Evolutionary conservation across 2,888 invertebrate species (phyloP).

Genomic region (Adelphocoris suturalis): DNA sequence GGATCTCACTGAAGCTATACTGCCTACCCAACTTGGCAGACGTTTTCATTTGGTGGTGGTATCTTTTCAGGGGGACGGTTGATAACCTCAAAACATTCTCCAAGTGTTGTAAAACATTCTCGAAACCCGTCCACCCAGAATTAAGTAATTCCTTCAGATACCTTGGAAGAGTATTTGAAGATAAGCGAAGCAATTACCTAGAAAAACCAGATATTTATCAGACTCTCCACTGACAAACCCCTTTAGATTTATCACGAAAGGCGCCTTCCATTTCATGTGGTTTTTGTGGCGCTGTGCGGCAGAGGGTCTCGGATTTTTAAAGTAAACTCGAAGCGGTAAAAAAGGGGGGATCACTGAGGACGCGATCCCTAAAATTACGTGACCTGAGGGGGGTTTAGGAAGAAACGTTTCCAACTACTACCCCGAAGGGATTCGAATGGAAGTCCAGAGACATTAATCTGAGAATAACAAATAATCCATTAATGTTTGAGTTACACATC

Average conservation of each 20-base stretch:
- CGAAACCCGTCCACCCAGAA: background rate
- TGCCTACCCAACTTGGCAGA: too few species aligned
- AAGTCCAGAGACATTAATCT: constrained; percentile 33
- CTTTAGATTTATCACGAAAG: constrained; percentile 25
- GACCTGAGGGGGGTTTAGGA: background rate
- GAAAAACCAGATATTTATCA: constrained; percentile 28
- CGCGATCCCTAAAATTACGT: constrained; percentile 30
- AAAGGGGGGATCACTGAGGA: constrained; percentile 15
- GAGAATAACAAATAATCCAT: constrained; percentile 20
- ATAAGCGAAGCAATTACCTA: constrained; percentile 37
- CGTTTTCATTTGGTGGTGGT: too few species aligned
- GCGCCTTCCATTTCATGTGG: constrained; percentile 28
- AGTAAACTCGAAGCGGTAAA: constrained; percentile 23
- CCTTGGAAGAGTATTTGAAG: constrained; percentile 11
- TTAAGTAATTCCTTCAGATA: background rate
- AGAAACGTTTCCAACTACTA: constrained; percentile 24
- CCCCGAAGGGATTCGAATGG: background rate
- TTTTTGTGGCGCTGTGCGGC: constrained; percentile 7
- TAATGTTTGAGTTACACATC: background rate
- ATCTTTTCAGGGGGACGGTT: too few species aligned
- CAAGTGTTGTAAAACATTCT: background rate
- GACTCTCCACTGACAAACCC: constrained; percentile 2
- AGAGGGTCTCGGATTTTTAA: background rate
- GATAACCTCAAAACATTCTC: background rate
- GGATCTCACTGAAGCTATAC: too few species aligned